Percentiles rank a stretch among this genome's conserved stretches.
Evolutionary conservation across 2,113 vertebrate genomes (phyloP).

Genomic region (Cebus imitator): DNA sequence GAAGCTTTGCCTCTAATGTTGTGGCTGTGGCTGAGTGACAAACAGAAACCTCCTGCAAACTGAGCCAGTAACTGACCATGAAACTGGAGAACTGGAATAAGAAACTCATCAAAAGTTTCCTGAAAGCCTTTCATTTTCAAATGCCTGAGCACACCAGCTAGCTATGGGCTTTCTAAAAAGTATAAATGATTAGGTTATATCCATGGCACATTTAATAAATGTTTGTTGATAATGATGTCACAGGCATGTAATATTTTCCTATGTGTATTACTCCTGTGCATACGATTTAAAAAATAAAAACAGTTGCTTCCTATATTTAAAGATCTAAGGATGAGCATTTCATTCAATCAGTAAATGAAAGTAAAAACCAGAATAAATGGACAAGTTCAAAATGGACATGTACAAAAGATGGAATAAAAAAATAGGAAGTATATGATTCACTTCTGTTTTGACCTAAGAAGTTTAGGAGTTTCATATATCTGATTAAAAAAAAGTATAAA

Average conservation of each 20-base stretch:
- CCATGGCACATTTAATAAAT: neutral
- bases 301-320: neutral
- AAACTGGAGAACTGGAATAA: neutral
- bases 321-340: neutral
- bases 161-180: neutral
- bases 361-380: neutral
- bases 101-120: neutral
- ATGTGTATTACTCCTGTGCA: neutral
- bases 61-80: neutral
- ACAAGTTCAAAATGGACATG: neutral
- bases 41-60: conserved; percentile 19
- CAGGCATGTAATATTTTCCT: neutral
- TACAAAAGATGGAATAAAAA: neutral
- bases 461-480: neutral
- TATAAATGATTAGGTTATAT: neutral
- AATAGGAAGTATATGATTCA: neutral
- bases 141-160: neutral
- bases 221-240: neutral
- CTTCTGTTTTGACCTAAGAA: neutral
- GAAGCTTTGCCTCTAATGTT: neutral
- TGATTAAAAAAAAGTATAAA: neutral
- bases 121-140: neutral
- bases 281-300: neutral
- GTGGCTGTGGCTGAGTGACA: neutral
- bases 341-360: neutral